Base-by-base conservation (phyloP, 2,888 invertebrate genomes). In the Conistra vaccinii region DNA sequence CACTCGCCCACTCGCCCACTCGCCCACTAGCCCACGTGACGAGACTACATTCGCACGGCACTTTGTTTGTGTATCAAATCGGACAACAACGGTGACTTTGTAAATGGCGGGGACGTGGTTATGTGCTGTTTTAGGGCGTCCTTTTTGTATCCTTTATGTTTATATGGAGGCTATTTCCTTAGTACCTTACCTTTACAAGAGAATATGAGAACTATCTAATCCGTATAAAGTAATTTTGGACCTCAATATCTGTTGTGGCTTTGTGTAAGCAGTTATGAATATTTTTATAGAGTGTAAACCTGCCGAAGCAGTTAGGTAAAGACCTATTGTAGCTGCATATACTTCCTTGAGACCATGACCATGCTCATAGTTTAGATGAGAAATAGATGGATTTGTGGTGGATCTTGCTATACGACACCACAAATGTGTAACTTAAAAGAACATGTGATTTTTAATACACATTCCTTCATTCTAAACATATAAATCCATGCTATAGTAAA, bases 1-100 rank as follows among this genome's bases (percentile, higher is more conserved):
- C 92, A 91, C 90, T 90, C 88, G 85, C 75, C n/a, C 55, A 67
- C 70, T 73, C 60, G 73, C 51, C 73, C 73, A 35, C 75, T 70
- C 29, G 55, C 72, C 55, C 72, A 20, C 39, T 53, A 75, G 70
- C 70, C 89, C 91, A 92, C 94, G 95, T 95, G 95, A 95, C 92
- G 81, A 68, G 95, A 94, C 94, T 95, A 78, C 86, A 70, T 71
- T 60, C 74, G 75, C 78, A 48, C 70, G 65, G 74, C 79, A 85
- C 84, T 87, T 85, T 87, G 87, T 87, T 87, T 87, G 87, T 87
- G 84, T 87, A 87, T 88, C 85, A 87, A 87, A 84, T 85, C 81
- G 82, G 85, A 78, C 80, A 84, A 87, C 85, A 81, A 82, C 81
- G 82, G 81, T 88, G 82, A 87, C 87, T 87, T 87, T 83, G 85